Evolutionary conservation across 2,888 invertebrate species (phyloP), one percentile per base, ranked within the genome.

Genomic region (Perizoma flavofasciatum): DNA sequence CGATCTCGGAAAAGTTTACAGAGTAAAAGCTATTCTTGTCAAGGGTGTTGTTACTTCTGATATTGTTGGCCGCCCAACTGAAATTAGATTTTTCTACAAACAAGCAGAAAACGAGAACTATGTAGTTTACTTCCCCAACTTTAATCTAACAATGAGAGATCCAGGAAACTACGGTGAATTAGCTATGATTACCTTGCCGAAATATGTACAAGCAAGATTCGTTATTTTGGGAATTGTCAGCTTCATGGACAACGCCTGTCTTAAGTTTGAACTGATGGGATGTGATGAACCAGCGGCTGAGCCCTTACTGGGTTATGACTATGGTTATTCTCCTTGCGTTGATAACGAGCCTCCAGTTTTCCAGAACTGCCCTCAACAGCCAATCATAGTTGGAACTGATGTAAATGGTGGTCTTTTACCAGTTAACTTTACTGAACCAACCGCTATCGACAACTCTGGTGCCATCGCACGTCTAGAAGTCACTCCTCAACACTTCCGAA

Each of bases 11-110:
- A 96, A 96, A 88, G 95, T 98, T n/a, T 97, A 96, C 82, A 94
- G 98, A 70, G 96, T 98, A 0, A 98, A 98, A 87, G 98, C 97
- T 22, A 97, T 98, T 72, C 92, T 98, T 41, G 97, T 98, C 0
- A 98, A 98, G 88, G 98, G 98, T 53, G 98, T 98, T 5, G 97
- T 98, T 1, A 98, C 98, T 0, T 98, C 98, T 70, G 98, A 98
- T 75, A 97, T 98, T 65, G 98, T 98, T 1, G 98, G 98, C 50
- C 94, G 98, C 63, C 98, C 98, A 3, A 98, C 98, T 0, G 98
- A 98, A 92, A 97, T 99, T 63, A 94, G 98, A 69, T 98, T 99
- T 89, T 99, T 99, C 93, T 98, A 98, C 86, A 99, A 99, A 85
- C 97, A 97, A 90, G 95, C 97, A 32, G 98, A 98, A 86, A 95